Evolutionary conservation across 2,113 vertebrate genomes (phyloP).

Genomic region (Nannospalax galili): DNA sequence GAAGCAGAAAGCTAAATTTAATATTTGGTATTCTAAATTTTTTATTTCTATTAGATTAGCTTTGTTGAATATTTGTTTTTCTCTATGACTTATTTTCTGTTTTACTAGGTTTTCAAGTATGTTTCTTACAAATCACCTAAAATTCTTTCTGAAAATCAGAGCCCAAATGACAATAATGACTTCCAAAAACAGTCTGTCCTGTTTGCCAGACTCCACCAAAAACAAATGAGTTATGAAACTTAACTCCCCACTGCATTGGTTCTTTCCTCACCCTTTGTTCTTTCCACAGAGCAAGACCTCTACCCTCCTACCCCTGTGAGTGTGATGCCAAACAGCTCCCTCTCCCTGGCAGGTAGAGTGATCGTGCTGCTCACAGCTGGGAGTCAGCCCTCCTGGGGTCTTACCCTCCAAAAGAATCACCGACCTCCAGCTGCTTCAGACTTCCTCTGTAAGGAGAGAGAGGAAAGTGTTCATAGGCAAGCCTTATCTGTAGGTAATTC

Average conservation of each 20-base stretch:
- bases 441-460: conserved; percentile 75
- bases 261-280: neutral
- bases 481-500: neutral
- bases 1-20: conserved; percentile 22
- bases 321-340: neutral
- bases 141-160: conserved; percentile 38
- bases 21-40: neutral
- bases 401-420: neutral
- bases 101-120: conserved; percentile 14
- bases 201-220: neutral
- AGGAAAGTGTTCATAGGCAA: neutral
- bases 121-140: conserved; percentile 51
- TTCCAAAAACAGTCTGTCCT: neutral
- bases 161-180: neutral
- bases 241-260: neutral
- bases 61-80: neutral
- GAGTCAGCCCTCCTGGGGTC: neutral
- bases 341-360: neutral
- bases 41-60: neutral
- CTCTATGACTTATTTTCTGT: neutral
- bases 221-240: neutral
- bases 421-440: conserved; percentile 53
- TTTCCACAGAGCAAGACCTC: neutral
- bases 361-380: neutral
- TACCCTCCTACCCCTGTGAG: neutral